Conservation (phyloP, 2,888 invertebrate genomes). For the Dascillus cervinus region DNA sequence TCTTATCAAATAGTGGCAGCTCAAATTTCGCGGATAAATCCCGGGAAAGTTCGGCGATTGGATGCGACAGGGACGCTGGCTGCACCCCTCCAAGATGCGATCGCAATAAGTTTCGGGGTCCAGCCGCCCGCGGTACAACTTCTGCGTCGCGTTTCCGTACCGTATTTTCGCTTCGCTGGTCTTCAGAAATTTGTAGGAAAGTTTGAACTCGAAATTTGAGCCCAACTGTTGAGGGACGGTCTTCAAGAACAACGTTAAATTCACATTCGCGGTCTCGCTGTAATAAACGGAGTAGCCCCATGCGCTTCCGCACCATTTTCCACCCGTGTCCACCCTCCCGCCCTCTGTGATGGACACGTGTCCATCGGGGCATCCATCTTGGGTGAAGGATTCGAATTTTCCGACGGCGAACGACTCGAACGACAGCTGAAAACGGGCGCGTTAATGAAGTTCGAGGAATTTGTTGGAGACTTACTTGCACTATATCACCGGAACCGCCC, state of each 20-base stretch:
- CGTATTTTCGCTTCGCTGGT: slow-evolving; percentile 68
- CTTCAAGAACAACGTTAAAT: slow-evolving; percentile 63
- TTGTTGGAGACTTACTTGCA: slow-evolving; percentile 72
- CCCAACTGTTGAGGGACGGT: slow-evolving; percentile 66
- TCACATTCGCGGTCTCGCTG: slow-evolving; percentile 73
- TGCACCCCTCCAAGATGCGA: slow-evolving; percentile 71
- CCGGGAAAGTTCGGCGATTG: slow-evolving; percentile 89
- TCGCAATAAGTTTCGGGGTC: slow-evolving; percentile 74
- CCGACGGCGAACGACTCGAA: slow-evolving; percentile 80
- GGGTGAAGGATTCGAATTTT: slow-evolving; percentile 69
- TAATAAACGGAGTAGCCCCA: slow-evolving; percentile 82
- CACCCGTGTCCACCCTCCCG: slow-evolving; percentile 62
- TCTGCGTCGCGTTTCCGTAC: slow-evolving; percentile 66
- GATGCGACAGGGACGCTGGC: slow-evolving; percentile 55
- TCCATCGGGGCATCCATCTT: slow-evolving; percentile 75
- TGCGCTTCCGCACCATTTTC: slow-evolving; percentile 78
- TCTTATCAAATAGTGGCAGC: slow-evolving; percentile 43
- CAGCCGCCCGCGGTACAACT: slow-evolving; percentile 68
- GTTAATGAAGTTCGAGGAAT: slow-evolving; percentile 4
- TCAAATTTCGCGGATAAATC: slow-evolving; percentile 79
- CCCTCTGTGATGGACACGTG: slow-evolving; percentile 70
- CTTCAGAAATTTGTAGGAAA: slow-evolving; percentile 76
- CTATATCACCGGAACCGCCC: slow-evolving; percentile 68
- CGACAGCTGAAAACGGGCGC: slow-evolving; percentile 54
- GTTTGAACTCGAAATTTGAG: slow-evolving; percentile 66